Evolutionary conservation across 2,113 vertebrate species (phyloP), one percentile per base, ranked within the genome.

Genomic region (Diadophis punctatus): DNA sequence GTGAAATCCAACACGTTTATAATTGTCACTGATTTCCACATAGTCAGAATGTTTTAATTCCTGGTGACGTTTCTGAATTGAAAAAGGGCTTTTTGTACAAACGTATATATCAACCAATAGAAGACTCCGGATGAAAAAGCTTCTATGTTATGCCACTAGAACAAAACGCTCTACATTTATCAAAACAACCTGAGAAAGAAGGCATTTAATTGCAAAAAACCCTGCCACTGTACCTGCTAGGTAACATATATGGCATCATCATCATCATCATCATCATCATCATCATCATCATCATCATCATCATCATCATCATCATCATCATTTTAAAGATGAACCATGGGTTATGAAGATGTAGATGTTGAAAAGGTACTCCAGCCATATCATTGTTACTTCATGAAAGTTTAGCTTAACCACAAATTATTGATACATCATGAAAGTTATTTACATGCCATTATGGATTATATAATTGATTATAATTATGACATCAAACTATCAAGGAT

Each of bases 221-320:
- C 18, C 4, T 48, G 43, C 60, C 94, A 95, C 94, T 91, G 74
- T 52, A 11, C 95, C 94, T 95, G 95, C 93, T 94, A 90, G 48
- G n/a, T 94, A 74, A 92, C 56, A 49, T 91, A 23, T 74, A 34
- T 91, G 0, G 0, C 39, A 87, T 90, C 68, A 80, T 90, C 89
- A 80, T 91, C 88, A 92, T n/a, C 16, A 2, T 68, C 20, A 87
- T 90, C 68, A 80, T 91, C 88, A 92, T n/a, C 16, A 2, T 84
- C 20, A 87, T 90, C 68, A 80, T 91, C 88, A 92, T n/a, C 16
- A 2, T 84, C 16, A 2, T 68, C 39, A 87, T 90, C 68, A 80
- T 90, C 89, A 80, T 91, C 88, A 92, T n/a, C 16, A 2, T 68
- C 20, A 87, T 90, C 68, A 80, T 91, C 88, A 92, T n/a, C 16